Percentiles rank a stretch among this genome's conserved stretches.
Conservation (phyloP, 2,888 invertebrate species). For the Drosophila mercatorum region DNA sequence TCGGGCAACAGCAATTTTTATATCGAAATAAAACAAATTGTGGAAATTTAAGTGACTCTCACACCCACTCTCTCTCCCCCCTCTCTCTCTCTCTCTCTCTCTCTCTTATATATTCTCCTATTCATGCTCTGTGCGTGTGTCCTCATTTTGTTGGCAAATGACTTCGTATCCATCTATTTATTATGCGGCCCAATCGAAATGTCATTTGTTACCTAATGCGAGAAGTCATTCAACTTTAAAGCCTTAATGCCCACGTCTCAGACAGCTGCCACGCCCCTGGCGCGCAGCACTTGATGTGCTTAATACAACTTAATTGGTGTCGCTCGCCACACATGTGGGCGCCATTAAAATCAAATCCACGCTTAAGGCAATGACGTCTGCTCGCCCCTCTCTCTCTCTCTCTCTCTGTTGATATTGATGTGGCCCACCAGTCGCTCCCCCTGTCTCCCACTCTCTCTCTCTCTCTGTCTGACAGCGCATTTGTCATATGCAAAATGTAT, state of each 20-base stretch:
- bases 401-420: slow-evolving; percentile 1
- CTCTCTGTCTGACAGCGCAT: slow-evolving; percentile 19
- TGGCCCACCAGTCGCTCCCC: not conserved
- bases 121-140: not conserved
- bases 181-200: slow-evolving; percentile 64
- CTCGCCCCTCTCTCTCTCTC: too few relatives aligned
- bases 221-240: slow-evolving; percentile 26
- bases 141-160: slow-evolving; percentile 59
- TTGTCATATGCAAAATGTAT: slow-evolving; percentile 46
- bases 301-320: slow-evolving; percentile 65
- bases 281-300: slow-evolving; percentile 43
- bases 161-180: slow-evolving; percentile 65
- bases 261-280: slow-evolving; percentile 5
- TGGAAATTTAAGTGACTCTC: slow-evolving; percentile 55
- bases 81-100: not conserved
- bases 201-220: slow-evolving; percentile 49
- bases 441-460: too few relatives aligned
- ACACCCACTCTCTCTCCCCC: slow-evolving; percentile 1
- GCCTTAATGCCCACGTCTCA: slow-evolving; percentile 31
- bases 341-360: slow-evolving; percentile 62
- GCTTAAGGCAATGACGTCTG: slow-evolving; percentile 24
- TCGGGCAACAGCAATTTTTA: slow-evolving; percentile 22
- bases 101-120: not conserved
- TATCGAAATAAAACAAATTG: slow-evolving; percentile 72
- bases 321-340: slow-evolving; percentile 58